These are phyloP conservation scores for Meiosimyza platycephala DNA, from an alignment of 2,888 invertebrate genomes.

Conservation along the genomic window DNA sequence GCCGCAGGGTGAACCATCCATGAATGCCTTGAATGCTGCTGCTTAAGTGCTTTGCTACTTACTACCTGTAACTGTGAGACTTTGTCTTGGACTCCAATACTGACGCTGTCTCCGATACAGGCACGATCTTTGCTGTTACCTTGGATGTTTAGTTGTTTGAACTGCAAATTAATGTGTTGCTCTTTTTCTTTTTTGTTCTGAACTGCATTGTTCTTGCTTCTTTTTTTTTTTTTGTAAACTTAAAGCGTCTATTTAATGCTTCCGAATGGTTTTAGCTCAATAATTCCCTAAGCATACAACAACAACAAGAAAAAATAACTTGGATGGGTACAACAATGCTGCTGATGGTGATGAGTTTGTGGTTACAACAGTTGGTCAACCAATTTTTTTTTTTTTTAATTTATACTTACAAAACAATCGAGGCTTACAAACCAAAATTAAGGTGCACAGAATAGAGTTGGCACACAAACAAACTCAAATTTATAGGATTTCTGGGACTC, in stretches of 20 bases:
- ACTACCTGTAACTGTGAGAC: constrained; percentile 3
- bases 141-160: background rate
- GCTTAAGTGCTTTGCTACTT: background rate
- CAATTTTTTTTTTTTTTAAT: constrained; percentile 17
- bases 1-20: constrained; percentile 9
- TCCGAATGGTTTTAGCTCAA: constrained; percentile 47
- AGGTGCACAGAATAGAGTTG: no score
- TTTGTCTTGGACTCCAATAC: background rate
- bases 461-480: no score
- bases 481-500: no score
- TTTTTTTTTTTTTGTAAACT: constrained; percentile 38
- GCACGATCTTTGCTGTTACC: background rate
- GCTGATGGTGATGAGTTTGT: constrained; percentile 29
- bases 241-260: constrained; percentile 45
- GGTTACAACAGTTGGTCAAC: constrained; percentile 43
- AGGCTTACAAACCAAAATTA: constrained; percentile 34
- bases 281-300: constrained; percentile 36
- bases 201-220: background rate
- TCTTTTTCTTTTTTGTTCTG: background rate
- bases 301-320: background rate
- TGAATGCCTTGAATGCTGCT: background rate
- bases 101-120: background rate
- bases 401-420: constrained; percentile 11
- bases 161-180: constrained; percentile 11
- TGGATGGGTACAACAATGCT: background rate